phyloP scores from a whole-genome alignment of 2,797 vertebrate genomes.

The Phataginus tricuspis region DNA sequence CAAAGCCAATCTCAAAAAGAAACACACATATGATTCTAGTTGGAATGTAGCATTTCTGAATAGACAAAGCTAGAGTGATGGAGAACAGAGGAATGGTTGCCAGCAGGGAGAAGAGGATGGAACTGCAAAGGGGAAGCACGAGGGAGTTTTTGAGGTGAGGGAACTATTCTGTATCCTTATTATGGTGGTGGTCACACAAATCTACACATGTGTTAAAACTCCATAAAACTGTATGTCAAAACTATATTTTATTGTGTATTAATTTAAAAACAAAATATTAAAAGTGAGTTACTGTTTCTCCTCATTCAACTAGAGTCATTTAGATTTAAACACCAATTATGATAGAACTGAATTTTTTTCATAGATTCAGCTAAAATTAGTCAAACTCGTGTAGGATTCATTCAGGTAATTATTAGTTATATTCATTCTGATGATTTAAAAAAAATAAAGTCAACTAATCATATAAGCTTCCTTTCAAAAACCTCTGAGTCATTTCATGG shows the following conservation, averaged over 20 bases:
- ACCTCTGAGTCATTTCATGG: background rate
- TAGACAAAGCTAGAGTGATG: background rate
- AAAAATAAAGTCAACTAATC: background rate
- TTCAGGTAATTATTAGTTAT: background rate
- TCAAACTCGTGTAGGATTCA: background rate
- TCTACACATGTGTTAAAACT: background rate
- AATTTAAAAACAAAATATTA: background rate
- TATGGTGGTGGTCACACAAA: background rate
- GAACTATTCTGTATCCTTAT: background rate
- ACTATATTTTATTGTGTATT: background rate
- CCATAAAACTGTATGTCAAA: background rate
- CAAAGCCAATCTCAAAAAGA: background rate
- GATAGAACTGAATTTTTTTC: background rate
- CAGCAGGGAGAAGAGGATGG: background rate
- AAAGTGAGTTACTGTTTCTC: background rate
- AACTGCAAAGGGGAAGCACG: background rate
- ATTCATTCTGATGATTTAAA: background rate
- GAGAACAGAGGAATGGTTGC: background rate
- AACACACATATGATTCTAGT: background rate
- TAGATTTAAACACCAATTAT: background rate
- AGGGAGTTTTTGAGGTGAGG: background rate
- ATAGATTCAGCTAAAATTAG: conserved; percentile 1
- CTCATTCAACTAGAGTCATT: background rate
- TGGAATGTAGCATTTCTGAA: background rate
- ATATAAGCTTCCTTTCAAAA: conserved; percentile 20